Percentiles rank a stretch among this genome's conserved stretches.
These are phyloP conservation scores for Nesidiocoris tenuis DNA, from an alignment of 2,888 invertebrate genomes.

Conservation along the genomic window DNA sequence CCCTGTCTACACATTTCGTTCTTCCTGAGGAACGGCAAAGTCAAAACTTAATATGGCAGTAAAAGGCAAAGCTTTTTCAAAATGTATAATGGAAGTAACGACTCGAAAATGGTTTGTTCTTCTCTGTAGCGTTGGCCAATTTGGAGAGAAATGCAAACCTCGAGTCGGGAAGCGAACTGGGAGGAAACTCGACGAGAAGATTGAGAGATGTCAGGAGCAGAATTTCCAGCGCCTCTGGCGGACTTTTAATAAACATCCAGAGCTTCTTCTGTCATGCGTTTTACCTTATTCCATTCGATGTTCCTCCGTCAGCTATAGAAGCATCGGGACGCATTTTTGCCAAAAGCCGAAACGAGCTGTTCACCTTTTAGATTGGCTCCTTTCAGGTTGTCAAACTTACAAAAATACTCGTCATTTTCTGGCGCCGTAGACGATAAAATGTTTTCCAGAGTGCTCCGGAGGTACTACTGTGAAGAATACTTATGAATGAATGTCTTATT, in stretches of 20 bases:
- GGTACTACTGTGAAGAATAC: too few species aligned
- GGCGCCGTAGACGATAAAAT: neutral
- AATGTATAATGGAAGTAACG: too few species aligned
- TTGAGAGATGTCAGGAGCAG: constrained; percentile 32
- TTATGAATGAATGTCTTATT: too few species aligned
- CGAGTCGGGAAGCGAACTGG: neutral
- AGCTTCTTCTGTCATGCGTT: constrained; percentile 1
- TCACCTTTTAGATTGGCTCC: too few species aligned
- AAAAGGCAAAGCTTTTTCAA: too few species aligned
- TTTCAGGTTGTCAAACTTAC: neutral
- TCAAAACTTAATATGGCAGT: too few species aligned
- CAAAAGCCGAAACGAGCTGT: too few species aligned
- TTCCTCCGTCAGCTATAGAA: neutral
- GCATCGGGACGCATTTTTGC: neutral
- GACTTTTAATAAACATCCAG: constrained; percentile 31
- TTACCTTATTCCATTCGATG: neutral
- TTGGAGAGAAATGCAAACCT: neutral
- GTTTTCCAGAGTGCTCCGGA: neutral
- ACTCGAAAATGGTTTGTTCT: too few species aligned
- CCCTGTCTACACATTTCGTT: too few species aligned
- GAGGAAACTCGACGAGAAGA: constrained; percentile 7
- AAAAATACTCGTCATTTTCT: neutral
- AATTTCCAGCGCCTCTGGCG: neutral
- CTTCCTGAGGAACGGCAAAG: too few species aligned
- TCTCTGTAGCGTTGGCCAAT: too few species aligned